phyloP scores from a whole-genome alignment of 2,113 vertebrate species.

The Crotalus viridis region DNA sequence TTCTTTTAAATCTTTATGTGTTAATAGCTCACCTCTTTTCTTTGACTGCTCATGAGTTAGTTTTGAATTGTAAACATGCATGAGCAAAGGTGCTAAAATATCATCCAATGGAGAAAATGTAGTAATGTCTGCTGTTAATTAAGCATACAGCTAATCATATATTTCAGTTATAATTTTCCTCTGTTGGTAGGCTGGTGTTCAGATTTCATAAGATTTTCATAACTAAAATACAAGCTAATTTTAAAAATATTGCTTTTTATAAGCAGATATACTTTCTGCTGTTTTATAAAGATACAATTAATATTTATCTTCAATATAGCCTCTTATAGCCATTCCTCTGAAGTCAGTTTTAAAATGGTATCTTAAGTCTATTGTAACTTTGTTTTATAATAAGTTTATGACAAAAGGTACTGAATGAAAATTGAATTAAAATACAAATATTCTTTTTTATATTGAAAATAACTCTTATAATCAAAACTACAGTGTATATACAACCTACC shows the following conservation, averaged over 20 bases:
- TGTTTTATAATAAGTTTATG: slow-evolving; percentile 16
- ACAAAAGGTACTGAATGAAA: not conserved
- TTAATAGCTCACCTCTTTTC: slow-evolving; percentile 29
- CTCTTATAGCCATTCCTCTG: slow-evolving; percentile 20
- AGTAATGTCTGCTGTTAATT: slow-evolving; percentile 62
- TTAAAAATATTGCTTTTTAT: slow-evolving; percentile 53
- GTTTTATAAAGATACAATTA: slow-evolving; percentile 42
- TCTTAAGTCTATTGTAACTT: slow-evolving; percentile 19
- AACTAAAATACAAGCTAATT: slow-evolving; percentile 50
- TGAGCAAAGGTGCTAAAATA: slow-evolving; percentile 48
- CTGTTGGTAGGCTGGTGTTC: slow-evolving; percentile 46
- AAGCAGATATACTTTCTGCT: slow-evolving; percentile 39
- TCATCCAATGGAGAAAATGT: slow-evolving; percentile 14
- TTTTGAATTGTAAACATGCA: slow-evolving; percentile 55
- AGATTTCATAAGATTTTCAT: slow-evolving; percentile 51
- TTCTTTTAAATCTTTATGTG: slow-evolving; percentile 22
- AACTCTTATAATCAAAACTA: slow-evolving; percentile 37
- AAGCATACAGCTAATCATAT: slow-evolving; percentile 61
- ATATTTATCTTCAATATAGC: slow-evolving; percentile 30
- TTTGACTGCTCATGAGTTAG: slow-evolving; percentile 13
- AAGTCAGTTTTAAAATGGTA: slow-evolving; percentile 14
- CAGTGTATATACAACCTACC: slow-evolving; percentile 12
- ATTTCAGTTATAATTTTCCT: slow-evolving; percentile 55
- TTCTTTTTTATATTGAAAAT: not conserved
- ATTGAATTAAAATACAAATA: not conserved